Conservation (phyloP, 1,140 invertebrate species). For the Manduca sexta region DNA sequence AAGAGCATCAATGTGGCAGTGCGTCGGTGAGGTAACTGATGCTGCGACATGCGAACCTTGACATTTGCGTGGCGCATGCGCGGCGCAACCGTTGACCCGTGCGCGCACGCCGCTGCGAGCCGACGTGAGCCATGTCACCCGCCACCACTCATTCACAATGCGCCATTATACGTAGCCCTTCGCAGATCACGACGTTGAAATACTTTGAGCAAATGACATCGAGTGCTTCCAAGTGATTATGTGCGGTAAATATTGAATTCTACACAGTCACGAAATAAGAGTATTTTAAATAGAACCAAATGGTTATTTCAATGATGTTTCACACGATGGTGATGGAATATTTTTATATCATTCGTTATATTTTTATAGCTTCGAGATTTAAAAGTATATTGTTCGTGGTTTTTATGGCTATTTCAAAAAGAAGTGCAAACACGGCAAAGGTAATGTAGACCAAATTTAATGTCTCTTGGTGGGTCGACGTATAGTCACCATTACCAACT, state of each 20-base stretch:
- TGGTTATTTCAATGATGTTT: too few species aligned
- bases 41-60: conserved; percentile 42
- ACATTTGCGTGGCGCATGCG: conserved; percentile 53
- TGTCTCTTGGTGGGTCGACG: too few species aligned
- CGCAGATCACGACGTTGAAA: conserved; percentile 50
- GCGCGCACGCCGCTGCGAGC: conserved; percentile 28
- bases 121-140: conserved; percentile 39
- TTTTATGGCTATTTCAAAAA: too few species aligned
- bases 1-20: too few species aligned
- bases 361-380: too few species aligned
- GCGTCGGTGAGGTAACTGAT: conserved; percentile 21
- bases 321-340: too few species aligned
- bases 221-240: conserved; percentile 26
- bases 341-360: too few species aligned
- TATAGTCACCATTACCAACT: too few species aligned
- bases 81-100: conserved; percentile 50
- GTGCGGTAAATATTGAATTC: neutral
- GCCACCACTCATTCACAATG: conserved; percentile 49
- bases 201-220: conserved; percentile 47
- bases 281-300: too few species aligned
- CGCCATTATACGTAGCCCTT: conserved; percentile 40
- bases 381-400: too few species aligned
- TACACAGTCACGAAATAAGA: neutral
- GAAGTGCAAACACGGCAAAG: too few species aligned
- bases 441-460: too few species aligned